Conservation (phyloP, 2,888 invertebrate species). For the Pseudococcus longispinus region DNA sequence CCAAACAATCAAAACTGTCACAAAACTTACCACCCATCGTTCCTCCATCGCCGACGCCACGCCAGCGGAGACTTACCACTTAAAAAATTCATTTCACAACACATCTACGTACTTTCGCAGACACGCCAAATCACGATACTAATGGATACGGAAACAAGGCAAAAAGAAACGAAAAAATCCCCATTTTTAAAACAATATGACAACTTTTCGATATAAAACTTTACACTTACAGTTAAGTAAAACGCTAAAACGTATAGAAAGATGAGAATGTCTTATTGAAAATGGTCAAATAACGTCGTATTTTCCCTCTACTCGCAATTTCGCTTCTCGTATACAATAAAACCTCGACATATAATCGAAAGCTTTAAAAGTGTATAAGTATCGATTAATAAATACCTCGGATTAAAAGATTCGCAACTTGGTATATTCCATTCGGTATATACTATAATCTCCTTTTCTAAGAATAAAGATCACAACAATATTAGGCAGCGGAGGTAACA, state of each 20-base stretch:
- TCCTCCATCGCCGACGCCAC: neutral
- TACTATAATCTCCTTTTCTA: neutral
- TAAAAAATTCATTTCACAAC: neutral
- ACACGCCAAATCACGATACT: neutral
- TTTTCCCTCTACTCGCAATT: neutral
- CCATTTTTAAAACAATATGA: constrained; percentile 20
- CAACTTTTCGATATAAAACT: constrained; percentile 19
- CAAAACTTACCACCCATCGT: neutral
- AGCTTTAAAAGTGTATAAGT: neutral
- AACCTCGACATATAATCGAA: neutral
- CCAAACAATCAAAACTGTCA: neutral
- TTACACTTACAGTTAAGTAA: neutral
- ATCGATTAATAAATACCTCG: constrained; percentile 13
- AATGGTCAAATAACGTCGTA: neutral
- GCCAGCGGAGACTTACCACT: neutral
- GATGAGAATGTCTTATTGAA: neutral
- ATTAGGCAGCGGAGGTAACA: neutral
- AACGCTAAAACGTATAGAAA: neutral
- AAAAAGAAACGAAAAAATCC: neutral
- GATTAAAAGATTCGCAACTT: neutral
- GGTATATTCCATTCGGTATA: neutral
- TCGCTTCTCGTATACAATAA: neutral
- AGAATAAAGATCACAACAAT: neutral
- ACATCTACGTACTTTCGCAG: neutral
- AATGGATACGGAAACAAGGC: neutral